Evolutionary conservation across 2,113 vertebrate species (phyloP).

Genomic region (Limanda limanda): DNA sequence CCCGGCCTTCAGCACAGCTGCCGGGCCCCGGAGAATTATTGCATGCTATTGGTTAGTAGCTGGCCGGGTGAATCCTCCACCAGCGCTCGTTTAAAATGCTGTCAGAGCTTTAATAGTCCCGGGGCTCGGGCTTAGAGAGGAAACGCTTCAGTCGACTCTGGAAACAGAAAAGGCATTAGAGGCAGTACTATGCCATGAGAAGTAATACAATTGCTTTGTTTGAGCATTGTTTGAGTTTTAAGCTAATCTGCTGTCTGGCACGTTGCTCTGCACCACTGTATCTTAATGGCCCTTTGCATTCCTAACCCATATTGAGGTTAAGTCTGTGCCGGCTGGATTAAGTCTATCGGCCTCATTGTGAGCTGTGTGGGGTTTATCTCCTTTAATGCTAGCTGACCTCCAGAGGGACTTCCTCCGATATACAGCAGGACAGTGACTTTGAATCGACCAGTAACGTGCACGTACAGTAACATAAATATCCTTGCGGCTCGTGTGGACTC

Average conservation of each 20-base stretch:
- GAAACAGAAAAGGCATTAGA: constrained; percentile 47
- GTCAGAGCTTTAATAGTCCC: constrained; percentile 70
- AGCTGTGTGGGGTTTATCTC: constrained; percentile 48
- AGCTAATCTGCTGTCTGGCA: constrained; percentile 51
- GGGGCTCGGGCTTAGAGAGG: constrained; percentile 51
- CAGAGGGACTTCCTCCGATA: constrained; percentile 20
- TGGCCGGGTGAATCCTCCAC: constrained; percentile 63
- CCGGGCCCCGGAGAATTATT: constrained; percentile 41
- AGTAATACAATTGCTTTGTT: constrained; percentile 37
- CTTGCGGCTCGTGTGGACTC: not conserved
- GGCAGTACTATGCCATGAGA: constrained; percentile 14
- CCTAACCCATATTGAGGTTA: constrained; percentile 52
- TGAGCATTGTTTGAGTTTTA: constrained; percentile 47
- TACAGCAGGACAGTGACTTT: constrained; percentile 37
- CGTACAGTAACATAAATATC: constrained; percentile 6
- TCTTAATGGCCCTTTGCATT: constrained; percentile 37
- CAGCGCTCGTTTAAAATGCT: constrained; percentile 68
- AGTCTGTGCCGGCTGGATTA: constrained; percentile 61
- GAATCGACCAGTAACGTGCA: constrained; percentile 31
- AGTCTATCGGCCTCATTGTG: constrained; percentile 50
- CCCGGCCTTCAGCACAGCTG: constrained; percentile 17
- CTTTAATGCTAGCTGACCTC: constrained; percentile 30
- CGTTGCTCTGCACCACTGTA: not conserved
- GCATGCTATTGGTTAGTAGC: constrained; percentile 68
- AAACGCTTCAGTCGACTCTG: constrained; percentile 52